These are phyloP conservation scores for Rotaria sp. DNA, from an alignment of 2,888 invertebrate species.

Conservation along the genomic window DNA sequence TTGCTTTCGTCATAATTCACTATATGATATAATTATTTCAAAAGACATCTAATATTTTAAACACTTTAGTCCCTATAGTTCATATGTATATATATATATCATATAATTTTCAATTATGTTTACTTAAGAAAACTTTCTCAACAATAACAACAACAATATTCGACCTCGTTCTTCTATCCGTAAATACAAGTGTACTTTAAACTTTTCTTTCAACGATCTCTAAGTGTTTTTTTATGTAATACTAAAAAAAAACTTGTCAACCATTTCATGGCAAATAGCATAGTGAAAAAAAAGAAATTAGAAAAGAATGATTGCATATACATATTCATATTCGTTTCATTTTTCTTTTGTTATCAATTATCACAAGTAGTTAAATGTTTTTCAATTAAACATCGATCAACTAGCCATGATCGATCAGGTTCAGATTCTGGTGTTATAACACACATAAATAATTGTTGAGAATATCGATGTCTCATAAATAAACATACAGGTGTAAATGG, in stretches of 20 bases:
- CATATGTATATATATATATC: too few relatives aligned
- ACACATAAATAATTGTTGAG: constrained; percentile 25
- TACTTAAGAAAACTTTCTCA: too few relatives aligned
- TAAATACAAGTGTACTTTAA: not conserved
- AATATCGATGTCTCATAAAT: constrained; percentile 18
- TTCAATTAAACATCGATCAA: constrained; percentile 10
- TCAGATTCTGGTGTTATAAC: constrained; percentile 18
- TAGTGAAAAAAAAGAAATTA: not conserved
- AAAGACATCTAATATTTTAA: too few relatives aligned
- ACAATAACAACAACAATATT: not conserved
- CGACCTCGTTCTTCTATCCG: not conserved
- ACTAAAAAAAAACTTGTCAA: not conserved
- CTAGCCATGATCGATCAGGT: constrained; percentile 2
- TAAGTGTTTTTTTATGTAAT: not conserved
- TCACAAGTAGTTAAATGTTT: not conserved
- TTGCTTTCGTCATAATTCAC: too few relatives aligned
- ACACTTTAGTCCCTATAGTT: too few relatives aligned
- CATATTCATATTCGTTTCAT: not conserved
- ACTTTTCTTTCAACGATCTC: not conserved
- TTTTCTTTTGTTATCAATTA: not conserved
- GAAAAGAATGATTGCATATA: not conserved
- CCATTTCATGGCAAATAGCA: not conserved
- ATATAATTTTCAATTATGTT: too few relatives aligned
- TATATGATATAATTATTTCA: too few relatives aligned
- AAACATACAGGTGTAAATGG: constrained; percentile 18